Conservation (phyloP, 2,797 vertebrate species). For the Malurus splendens region DNA sequence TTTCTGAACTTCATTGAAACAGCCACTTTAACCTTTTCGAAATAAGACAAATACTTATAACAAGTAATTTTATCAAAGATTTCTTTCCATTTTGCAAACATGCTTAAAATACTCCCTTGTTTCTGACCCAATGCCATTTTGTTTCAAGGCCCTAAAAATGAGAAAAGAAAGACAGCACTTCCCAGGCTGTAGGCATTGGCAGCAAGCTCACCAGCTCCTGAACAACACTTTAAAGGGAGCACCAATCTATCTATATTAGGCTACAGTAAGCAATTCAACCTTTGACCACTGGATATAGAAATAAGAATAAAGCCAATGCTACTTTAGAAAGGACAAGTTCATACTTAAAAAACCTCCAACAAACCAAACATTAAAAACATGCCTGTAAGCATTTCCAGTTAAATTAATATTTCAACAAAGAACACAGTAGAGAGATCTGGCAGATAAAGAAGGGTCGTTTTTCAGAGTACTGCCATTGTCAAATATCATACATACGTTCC, state of each 20-base stretch:
- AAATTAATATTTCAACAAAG: constrained; percentile 33
- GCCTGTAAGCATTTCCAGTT: constrained; percentile 25
- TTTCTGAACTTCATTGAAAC: constrained; percentile 11
- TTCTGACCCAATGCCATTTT: background rate
- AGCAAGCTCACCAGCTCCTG: background rate
- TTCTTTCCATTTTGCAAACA: constrained; percentile 21
- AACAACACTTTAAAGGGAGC: background rate
- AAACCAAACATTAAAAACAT: background rate
- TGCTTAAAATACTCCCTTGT: constrained; percentile 8
- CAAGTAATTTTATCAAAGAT: background rate
- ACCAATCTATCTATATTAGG: background rate
- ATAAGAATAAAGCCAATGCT: constrained; percentile 1
- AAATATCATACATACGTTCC: background rate
- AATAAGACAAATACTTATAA: constrained; percentile 22
- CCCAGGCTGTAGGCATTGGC: background rate
- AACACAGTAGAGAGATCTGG: background rate
- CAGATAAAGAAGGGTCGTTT: background rate
- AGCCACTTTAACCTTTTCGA: background rate
- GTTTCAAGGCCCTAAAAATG: background rate
- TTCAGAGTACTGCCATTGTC: background rate
- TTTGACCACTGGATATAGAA: background rate
- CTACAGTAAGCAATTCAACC: background rate
- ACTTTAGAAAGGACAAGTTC: background rate
- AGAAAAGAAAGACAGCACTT: background rate
- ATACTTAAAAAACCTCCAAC: background rate